Evolutionary conservation across 2,113 vertebrate species (phyloP).

Genomic region (Raphicerus campestris): DNA sequence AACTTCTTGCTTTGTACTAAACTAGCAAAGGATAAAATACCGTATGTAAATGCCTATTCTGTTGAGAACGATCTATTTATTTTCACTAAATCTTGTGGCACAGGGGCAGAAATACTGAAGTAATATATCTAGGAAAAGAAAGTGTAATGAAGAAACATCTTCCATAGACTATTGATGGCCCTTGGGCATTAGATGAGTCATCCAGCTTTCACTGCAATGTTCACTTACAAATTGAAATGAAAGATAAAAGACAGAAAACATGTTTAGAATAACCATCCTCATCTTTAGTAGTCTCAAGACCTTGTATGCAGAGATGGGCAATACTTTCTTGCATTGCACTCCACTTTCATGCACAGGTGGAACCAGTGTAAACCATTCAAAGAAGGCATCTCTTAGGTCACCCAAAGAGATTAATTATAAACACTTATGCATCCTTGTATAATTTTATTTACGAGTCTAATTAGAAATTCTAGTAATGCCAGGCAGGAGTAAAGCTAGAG

Average conservation of each 20-base stretch:
- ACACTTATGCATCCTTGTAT: background rate
- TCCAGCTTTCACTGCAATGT: background rate
- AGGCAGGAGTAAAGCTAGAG: background rate
- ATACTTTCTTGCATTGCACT: background rate
- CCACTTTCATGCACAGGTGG: rapidly evolving
- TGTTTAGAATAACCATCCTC: background rate
- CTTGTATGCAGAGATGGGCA: background rate
- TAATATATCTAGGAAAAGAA: background rate
- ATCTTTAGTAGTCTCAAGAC: background rate
- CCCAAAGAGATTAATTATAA: background rate
- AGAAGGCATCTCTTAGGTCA: rapidly evolving
- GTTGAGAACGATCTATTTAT: background rate
- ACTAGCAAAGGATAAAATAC: background rate
- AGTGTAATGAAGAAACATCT: background rate
- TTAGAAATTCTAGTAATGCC: background rate
- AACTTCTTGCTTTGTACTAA: background rate
- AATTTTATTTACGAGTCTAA: background rate
- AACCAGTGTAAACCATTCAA: background rate
- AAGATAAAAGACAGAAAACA: background rate
- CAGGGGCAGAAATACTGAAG: background rate
- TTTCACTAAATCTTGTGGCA: background rate
- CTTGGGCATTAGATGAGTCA: background rate
- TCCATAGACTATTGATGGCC: background rate
- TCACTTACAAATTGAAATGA: background rate
- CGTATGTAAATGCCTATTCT: background rate